Conservation (phyloP, 2,113 vertebrate genomes). For the Collichthys lucidus region DNA sequence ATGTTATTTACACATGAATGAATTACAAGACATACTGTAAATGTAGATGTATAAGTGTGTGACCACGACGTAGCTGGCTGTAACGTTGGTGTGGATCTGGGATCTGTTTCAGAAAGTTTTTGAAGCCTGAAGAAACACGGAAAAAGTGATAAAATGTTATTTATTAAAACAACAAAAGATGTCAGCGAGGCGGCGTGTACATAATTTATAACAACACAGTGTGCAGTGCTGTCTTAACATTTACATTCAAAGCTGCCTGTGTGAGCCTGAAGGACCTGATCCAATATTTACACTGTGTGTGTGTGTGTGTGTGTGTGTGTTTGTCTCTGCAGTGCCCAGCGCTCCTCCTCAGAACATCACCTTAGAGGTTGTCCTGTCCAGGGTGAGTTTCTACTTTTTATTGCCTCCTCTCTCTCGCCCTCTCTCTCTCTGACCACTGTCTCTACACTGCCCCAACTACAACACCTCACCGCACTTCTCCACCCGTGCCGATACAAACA, state of each 20-base stretch:
- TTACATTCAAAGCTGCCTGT: not conserved
- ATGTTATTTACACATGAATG: no score
- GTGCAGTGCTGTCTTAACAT: not conserved
- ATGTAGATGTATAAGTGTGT: no score
- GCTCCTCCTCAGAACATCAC: conserved; percentile 78
- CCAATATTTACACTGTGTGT: not conserved
- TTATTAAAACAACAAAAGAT: not conserved
- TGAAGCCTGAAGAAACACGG: not conserved
- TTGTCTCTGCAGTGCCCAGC: conserved; percentile 67
- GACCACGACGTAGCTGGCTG: no score
- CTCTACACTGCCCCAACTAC: not conserved
- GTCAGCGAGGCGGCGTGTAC: not conserved
- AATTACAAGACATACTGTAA: not conserved
- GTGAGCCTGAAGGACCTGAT: not conserved
- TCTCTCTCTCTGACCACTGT: not conserved
- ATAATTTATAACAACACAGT: no score
- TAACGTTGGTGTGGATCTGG: no score
- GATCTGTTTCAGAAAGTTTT: not conserved
- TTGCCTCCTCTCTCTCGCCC: not conserved
- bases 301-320: not conserved
- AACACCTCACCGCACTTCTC: not conserved
- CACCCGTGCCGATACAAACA: not conserved
- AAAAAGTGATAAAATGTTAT: not conserved
- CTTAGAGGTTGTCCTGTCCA: conserved; percentile 74
- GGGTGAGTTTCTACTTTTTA: conserved; percentile 64